phyloP scores from a whole-genome alignment of 2,797 vertebrate genomes.

The Rhodeus uyekii region DNA sequence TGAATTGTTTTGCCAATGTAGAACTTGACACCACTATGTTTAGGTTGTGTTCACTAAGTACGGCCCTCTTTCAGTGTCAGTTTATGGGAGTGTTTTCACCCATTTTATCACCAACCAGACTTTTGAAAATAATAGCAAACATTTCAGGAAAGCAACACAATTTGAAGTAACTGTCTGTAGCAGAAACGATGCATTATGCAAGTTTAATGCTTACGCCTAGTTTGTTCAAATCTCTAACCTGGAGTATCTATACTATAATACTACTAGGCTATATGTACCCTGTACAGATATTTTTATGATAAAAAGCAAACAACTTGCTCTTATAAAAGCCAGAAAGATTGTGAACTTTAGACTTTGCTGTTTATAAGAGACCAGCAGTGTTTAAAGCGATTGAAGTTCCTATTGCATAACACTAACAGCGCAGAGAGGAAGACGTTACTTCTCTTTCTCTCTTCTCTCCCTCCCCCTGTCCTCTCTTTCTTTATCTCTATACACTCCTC shows the following conservation, averaged over 20 bases:
- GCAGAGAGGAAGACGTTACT: background rate
- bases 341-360: background rate
- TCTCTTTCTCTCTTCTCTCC: background rate
- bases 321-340: background rate
- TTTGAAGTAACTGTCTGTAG: background rate
- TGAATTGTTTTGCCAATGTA: background rate
- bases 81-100: background rate
- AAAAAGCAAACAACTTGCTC: background rate
- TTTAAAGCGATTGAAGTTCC: background rate
- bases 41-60: too few species aligned
- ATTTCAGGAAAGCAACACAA: background rate
- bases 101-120: background rate
- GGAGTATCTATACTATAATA: too few species aligned
- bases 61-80: background rate
- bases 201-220: background rate
- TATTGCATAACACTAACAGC: conserved; percentile 11
- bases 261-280: too few species aligned
- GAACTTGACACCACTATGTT: background rate
- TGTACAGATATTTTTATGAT: background rate
- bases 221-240: background rate
- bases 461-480: background rate
- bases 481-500: background rate
- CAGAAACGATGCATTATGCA: background rate
- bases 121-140: background rate
- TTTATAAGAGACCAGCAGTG: background rate